A percentile compares a stretch with the other conserved stretches of the same genome.
Conservation (phyloP, 1,140 invertebrate species). For the Ruditapes philippinarum region DNA sequence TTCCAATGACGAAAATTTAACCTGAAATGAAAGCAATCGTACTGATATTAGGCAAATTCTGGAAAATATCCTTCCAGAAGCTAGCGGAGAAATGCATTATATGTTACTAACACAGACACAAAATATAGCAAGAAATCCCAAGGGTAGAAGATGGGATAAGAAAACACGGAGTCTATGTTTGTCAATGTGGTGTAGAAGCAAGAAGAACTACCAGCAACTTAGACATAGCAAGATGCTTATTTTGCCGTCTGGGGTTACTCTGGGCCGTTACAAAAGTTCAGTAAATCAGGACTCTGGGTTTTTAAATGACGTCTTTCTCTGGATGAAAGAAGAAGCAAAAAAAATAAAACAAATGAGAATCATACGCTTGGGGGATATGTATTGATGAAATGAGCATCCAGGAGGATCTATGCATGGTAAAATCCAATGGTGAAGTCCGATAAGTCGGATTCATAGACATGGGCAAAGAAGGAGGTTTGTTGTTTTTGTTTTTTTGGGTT, state of each 20-base stretch:
- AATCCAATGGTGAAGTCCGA: no score
- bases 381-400: no score
- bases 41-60: not conserved
- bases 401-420: no score
- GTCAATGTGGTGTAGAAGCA: conserved; percentile 7
- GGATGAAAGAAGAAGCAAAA: no score
- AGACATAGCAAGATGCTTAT: not conserved
- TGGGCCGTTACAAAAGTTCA: no score
- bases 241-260: not conserved
- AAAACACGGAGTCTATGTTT: not conserved
- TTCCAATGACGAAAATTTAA: no score
- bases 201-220: not conserved
- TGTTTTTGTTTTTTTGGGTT: no score
- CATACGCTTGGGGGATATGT: no score
- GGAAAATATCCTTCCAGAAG: not conserved
- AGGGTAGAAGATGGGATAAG: conserved; percentile 2
- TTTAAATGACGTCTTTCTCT: no score
- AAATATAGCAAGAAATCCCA: not conserved
- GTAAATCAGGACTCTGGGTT: no score
- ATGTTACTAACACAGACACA: not conserved
- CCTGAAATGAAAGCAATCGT: not conserved
- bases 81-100: not conserved
- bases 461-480: not conserved
- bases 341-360: no score
- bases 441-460: conserved; percentile 9